Conservation (phyloP, 2,888 invertebrate species). For the Leptopilina drosophilae region DNA sequence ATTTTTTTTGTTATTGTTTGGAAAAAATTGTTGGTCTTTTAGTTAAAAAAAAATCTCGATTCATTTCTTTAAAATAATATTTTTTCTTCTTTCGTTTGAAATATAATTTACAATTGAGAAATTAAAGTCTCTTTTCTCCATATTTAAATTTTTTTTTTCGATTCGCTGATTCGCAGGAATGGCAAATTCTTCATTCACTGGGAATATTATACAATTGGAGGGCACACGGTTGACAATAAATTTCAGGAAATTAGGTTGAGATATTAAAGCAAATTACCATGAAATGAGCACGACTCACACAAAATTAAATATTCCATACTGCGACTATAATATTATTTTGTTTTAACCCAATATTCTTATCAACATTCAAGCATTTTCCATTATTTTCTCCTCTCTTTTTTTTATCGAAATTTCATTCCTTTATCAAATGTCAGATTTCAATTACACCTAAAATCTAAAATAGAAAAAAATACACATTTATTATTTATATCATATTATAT, state of each 20-base stretch:
- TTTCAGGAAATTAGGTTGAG: slow-evolving; percentile 32
- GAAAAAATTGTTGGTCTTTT: too few relatives aligned
- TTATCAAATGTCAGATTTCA: too few relatives aligned
- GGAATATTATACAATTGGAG: slow-evolving; percentile 18
- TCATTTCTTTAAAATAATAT: too few relatives aligned
- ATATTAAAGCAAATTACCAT: slow-evolving; percentile 23
- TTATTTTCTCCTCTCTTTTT: not conserved
- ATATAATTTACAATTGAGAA: too few relatives aligned
- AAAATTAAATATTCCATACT: slow-evolving; percentile 8
- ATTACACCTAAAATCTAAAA: too few relatives aligned
- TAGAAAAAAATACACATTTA: too few relatives aligned
- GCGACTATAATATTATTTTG: not conserved
- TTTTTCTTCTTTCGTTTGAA: too few relatives aligned
- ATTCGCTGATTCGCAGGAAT: not conserved
- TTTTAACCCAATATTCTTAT: not conserved
- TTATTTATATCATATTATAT: too few relatives aligned
- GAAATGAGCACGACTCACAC: not conserved
- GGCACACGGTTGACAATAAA: slow-evolving; percentile 6
- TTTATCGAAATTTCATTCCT: not conserved
- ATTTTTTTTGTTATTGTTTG: too few relatives aligned
- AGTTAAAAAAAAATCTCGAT: too few relatives aligned
- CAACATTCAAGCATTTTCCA: not conserved
- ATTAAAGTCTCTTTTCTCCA: too few relatives aligned
- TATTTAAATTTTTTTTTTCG: not conserved
- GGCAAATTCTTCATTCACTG: slow-evolving; percentile 17